These are phyloP conservation scores for Gorsachius goisagi DNA, from an alignment of 2,113 vertebrate species.

Conservation along the genomic window DNA sequence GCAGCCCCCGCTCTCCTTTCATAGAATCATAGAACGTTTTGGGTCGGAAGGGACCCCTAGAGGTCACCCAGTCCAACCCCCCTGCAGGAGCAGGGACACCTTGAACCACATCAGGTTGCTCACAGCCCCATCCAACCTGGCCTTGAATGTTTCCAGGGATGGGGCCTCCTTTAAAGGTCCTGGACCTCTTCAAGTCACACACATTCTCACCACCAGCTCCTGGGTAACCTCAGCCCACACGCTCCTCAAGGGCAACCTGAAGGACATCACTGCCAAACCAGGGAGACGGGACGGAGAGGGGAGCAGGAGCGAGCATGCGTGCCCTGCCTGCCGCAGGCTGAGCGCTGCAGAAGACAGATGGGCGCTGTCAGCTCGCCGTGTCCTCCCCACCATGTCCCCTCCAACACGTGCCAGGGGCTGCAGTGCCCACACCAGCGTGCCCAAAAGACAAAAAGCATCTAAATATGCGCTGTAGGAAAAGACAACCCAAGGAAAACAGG, in stretches of 20 bases:
- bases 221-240: not conserved
- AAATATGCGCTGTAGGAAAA: not conserved
- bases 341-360: not conserved
- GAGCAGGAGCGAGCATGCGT: accelerated
- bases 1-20: not conserved
- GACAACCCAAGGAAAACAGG: not conserved
- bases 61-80: no score
- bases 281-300: not conserved
- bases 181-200: not conserved
- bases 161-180: not conserved
- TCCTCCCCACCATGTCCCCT: not conserved
- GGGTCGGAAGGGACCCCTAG: no score
- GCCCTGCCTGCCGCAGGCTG: not conserved
- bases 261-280: not conserved
- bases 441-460: not conserved
- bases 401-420: not conserved
- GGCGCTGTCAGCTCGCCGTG: not conserved
- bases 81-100: no score
- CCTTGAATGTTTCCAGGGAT: no score
- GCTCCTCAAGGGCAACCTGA: not conserved
- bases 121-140: no score
- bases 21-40: no score
- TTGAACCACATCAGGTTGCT: no score
- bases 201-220: not conserved
- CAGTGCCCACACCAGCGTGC: not conserved